Conservation (phyloP, 2,888 invertebrate species). For the Oligia fasciuncula region DNA sequence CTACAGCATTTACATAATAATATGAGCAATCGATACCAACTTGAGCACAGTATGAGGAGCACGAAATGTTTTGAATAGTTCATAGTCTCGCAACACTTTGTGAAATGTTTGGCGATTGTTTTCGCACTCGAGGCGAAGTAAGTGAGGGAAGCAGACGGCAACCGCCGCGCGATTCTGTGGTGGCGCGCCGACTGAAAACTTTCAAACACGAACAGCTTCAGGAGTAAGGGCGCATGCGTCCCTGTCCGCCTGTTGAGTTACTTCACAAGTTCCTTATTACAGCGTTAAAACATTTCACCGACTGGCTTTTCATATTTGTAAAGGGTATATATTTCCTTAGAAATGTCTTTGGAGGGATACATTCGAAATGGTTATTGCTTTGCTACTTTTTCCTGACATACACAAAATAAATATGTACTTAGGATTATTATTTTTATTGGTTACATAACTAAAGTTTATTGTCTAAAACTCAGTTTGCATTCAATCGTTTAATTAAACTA, state of each 20-base stretch:
- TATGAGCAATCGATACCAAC: conserved; percentile 77
- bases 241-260: conserved; percentile 73
- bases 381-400: not conserved
- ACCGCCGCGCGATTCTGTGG: conserved; percentile 65
- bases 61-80: conserved; percentile 79
- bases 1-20: conserved; percentile 63
- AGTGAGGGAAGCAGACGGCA: conserved; percentile 30
- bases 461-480: not conserved
- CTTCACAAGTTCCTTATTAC: conserved; percentile 64
- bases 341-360: conserved; percentile 18
- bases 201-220: conserved; percentile 63
- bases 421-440: not conserved
- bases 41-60: conserved; percentile 82
- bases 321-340: conserved; percentile 24
- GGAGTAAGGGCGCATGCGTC: conserved; percentile 74
- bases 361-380: conserved; percentile 3
- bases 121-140: conserved; percentile 50
- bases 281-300: conserved; percentile 53
- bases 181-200: conserved; percentile 74
- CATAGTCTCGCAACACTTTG: conserved; percentile 73
- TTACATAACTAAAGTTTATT: not conserved
- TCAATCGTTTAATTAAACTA: not conserved
- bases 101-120: conserved; percentile 52
- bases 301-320: conserved; percentile 44
- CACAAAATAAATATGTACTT: not conserved